Percentiles rank a stretch among this genome's conserved stretches.
Evolutionary conservation across 2,113 vertebrate species (phyloP).

Genomic region (Holacanthus passer): DNA sequence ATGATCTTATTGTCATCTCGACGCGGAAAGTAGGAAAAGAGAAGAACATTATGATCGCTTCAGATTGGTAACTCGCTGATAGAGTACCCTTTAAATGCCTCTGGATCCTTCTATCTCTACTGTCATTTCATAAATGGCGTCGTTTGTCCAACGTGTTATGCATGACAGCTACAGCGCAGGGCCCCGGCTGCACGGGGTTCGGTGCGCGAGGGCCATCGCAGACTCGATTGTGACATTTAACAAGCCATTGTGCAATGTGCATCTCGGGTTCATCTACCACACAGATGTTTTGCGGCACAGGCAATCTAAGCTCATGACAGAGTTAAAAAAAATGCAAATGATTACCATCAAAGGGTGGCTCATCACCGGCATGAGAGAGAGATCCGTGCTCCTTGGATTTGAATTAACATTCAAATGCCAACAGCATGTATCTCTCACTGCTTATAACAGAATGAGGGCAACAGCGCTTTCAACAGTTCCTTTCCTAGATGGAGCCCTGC

Average conservation of each 20-base stretch:
- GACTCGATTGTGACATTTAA: conserved; percentile 60
- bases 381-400: conserved; percentile 27
- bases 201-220: neutral
- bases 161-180: conserved; percentile 28
- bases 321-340: conserved; percentile 43
- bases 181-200: conserved; percentile 2
- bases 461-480: conserved; percentile 45
- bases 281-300: conserved; percentile 36
- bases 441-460: conserved; percentile 69
- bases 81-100: conserved; percentile 73
- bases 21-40: conserved; percentile 57
- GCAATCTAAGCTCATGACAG: neutral
- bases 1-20: conserved; percentile 75
- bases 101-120: conserved; percentile 46
- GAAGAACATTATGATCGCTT: conserved; percentile 53
- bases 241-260: conserved; percentile 2
- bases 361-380: neutral
- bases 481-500: conserved; percentile 51
- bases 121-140: conserved; percentile 65
- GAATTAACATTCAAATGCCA: conserved; percentile 46
- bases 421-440: conserved; percentile 39
- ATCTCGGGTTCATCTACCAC: conserved; percentile 11
- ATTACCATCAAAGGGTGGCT: conserved; percentile 36
- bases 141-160: conserved; percentile 57
- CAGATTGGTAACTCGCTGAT: conserved; percentile 73